Evolutionary conservation across 1,140 invertebrate genomes (phyloP).

Genomic region (Penaeus chinensis): DNA sequence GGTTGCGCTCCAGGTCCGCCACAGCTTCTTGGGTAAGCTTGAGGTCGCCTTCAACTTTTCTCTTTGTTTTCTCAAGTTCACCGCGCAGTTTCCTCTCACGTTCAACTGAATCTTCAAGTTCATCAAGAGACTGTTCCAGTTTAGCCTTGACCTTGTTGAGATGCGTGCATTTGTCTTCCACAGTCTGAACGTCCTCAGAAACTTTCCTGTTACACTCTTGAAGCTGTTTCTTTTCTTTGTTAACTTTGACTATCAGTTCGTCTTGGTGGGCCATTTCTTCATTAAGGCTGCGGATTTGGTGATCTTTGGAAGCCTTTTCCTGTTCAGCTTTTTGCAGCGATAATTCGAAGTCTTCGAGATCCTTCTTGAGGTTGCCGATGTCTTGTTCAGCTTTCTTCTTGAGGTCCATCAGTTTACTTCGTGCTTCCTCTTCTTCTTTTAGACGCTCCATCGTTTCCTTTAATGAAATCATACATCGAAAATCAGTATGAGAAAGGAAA

Average conservation of each 20-base stretch:
- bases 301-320: too few relatives aligned
- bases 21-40: too few relatives aligned
- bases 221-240: slow-evolving; percentile 75
- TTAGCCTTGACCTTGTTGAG: too few relatives aligned
- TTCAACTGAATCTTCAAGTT: too few relatives aligned
- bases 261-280: too few relatives aligned
- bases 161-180: slow-evolving; percentile 64
- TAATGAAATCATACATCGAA: too few relatives aligned
- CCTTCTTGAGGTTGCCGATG: slow-evolving; percentile 92
- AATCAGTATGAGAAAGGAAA: too few relatives aligned
- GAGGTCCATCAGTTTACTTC: slow-evolving; percentile 71
- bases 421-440: slow-evolving; percentile 93
- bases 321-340: slow-evolving; percentile 84
- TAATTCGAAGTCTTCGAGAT: slow-evolving; percentile 94
- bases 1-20: slow-evolving; percentile 71
- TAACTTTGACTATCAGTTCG: slow-evolving; percentile 72
- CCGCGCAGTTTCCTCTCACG: too few relatives aligned
- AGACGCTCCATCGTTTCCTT: slow-evolving; percentile 96
- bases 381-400: slow-evolving; percentile 96
- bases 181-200: slow-evolving; percentile 67
- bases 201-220: slow-evolving; percentile 72
- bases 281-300: too few relatives aligned
- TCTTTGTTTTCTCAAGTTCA: too few relatives aligned
- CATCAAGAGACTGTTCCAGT: too few relatives aligned
- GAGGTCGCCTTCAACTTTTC: too few relatives aligned